Percentiles rank a stretch among this genome's conserved stretches.
Evolutionary conservation across 2,888 invertebrate species (phyloP).

Genomic region (Drosophila mulleri): DNA sequence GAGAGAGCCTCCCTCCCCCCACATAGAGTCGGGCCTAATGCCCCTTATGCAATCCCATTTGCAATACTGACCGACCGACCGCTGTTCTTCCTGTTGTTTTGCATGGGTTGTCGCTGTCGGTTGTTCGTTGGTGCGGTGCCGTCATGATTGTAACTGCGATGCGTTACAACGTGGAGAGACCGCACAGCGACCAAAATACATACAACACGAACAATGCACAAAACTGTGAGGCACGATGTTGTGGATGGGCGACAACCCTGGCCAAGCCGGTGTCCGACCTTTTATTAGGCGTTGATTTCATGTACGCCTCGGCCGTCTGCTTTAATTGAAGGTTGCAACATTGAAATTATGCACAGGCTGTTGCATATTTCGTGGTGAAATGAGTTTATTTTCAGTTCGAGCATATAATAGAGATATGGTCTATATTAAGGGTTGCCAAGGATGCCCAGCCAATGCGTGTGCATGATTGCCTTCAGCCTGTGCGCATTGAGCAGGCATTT

Average conservation of each 20-base stretch:
- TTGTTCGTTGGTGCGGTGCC: slow-evolving; percentile 19
- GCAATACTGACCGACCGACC: slow-evolving; percentile 45
- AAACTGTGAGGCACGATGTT: slow-evolving; percentile 23
- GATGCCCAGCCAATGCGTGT: slow-evolving; percentile 12
- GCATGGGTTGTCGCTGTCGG: slow-evolving; percentile 34
- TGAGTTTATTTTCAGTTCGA: slow-evolving; percentile 22
- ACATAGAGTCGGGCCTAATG: slow-evolving; percentile 22
- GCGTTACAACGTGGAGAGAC: slow-evolving; percentile 50
- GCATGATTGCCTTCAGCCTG: slow-evolving; percentile 15
- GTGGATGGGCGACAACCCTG: slow-evolving; percentile 34
- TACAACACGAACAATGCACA: slow-evolving; percentile 66
- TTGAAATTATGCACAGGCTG: slow-evolving; percentile 61
- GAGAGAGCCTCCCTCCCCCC: background rate
- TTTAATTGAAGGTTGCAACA: slow-evolving; percentile 62
- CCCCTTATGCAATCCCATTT: slow-evolving; percentile 24
- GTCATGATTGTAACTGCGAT: slow-evolving; percentile 27
- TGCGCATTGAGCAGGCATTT: background rate
- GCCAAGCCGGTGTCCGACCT: slow-evolving; percentile 26
- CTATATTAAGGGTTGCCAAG: slow-evolving; percentile 12
- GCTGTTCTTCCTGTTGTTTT: slow-evolving; percentile 56
- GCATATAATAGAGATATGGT: slow-evolving; percentile 5
- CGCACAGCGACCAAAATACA: slow-evolving; percentile 70
- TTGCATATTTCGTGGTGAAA: slow-evolving; percentile 57
- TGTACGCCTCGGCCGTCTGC: slow-evolving; percentile 27
- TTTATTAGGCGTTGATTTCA: slow-evolving; percentile 61